Base-by-base conservation (phyloP, 2,113 vertebrate genomes). In the Drymodes brunneopygia region DNA sequence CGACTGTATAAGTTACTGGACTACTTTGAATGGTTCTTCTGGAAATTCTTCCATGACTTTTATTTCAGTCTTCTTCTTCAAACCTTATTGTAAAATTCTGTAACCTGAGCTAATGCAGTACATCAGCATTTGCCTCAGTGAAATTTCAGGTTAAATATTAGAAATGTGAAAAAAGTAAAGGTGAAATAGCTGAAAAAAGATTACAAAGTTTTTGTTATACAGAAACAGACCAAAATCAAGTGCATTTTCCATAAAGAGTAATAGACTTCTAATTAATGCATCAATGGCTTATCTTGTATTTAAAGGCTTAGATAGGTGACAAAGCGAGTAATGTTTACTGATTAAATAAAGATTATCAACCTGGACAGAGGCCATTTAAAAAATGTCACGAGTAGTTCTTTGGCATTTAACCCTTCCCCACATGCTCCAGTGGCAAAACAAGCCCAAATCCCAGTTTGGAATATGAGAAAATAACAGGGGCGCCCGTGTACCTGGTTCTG, bases 111-210 rank as follows among this genome's bases (percentile, higher is more conserved):
- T 88, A 38, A 60, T 77, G n/a, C 47, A 70, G 27, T 20, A 64
- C 29, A 40, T 77, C 25, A 18, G 27, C 81, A 51, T 82, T 86
- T 73, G 33, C 35, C 23, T 81, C n/a, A 44, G 10, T 81, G 45
- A 88, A 89, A 71, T 75, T 84, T 87, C 21, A 38, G 23, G 17
- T 94, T 18, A 84, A 74, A 28, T 82, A 73, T 27, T 86, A 62
- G 78, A 92, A 93, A 62, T 67, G 18, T 69, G 58, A 50, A 47
- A 73, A 84, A 44, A 18, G 33, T 86, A n/a, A 88, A 78, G 23
- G 14, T 79, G 44, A 77, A 75, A 17, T 42, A 72, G 22, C 31
- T 79, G 48, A 62, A 80, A 88, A 83, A 65, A 14, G 48, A 60
- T 4, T 4, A 6, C 0, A 1, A 35, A 48, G 2, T 45, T 85